Base-by-base conservation (phyloP, 2,113 vertebrate genomes). In the Thomomys bottae region DNA sequence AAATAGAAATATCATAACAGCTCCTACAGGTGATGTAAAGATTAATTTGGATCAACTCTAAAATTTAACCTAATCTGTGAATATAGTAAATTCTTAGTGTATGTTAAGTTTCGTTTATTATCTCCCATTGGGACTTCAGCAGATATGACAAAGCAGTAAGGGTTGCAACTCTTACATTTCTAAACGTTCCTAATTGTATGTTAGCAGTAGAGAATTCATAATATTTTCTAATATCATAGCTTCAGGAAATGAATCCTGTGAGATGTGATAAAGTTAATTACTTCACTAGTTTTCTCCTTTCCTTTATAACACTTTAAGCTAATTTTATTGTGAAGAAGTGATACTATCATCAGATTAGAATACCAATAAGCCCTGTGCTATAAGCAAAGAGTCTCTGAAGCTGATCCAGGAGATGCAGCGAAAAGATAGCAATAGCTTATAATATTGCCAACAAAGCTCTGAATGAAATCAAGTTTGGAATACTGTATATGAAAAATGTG, bases 291-390 rank as follows among this genome's bases (percentile, higher is more conserved):
- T 81, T 90, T 90, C 26, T 45, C 84, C 89, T 89, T 86, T 87
- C 49, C 12, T 71, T 91, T 85, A 24, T 67, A 32, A 11, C 71
- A 71, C 21, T 94, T 92, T 87, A 89, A 76, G 17, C 32, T 84
- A 67, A 90, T 64, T 79, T 84, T 91, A 95, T 90, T 96, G 84
- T 89, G 90, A 85, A 88, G 84, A 83, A 84, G 68, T 84, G 75
- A 88, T 96, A 90, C 32, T 87, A 84, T 81, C 59, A 90, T 88
- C 80, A 93, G 87, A 92, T 87, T 88, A 88, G 67, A 96, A 90
- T 94, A 88, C 86, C 84, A 93, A 64, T 94, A 81, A 88, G 67
- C 38, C 92, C n/a, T 9, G 54, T 84, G 38, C 71, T 85, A 15
- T 80, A 89, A 88, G 61, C 42, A 67, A 57, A 79, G 61, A 80